Evolutionary conservation across 2,888 invertebrate species (phyloP), one percentile per base, ranked within the genome.

Genomic region (Agapostemon virescens): DNA sequence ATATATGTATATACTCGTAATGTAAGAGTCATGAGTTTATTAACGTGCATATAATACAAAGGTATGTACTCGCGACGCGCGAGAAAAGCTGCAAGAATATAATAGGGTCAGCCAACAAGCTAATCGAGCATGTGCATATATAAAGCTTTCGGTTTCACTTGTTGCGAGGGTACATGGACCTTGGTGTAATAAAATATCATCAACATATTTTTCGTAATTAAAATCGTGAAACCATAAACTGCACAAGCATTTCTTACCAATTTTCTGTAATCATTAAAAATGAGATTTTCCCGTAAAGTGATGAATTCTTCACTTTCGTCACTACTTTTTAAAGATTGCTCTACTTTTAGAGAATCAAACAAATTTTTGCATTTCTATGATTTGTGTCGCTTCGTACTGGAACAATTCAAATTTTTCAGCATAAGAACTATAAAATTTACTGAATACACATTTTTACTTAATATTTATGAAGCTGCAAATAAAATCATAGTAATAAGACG

Each of bases 11-110:
- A 75, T 20, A 69, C 42, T 64, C 33, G 42, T 58, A 76, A 78
- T 66, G 38, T n/a, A 69, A 40, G 30, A 68, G 52, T 30, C 64
- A 26, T 52, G 66, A 66, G 58, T 42, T 74, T 68, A 74, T 68
- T 68, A 68, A 68, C 45, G 55, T 38, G 52, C 23, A 45, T 30
- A 45, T 49, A 30, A 58, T 66, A 30, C 30, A 58, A 30, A 58
- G 17, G 68, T 74, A 61, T 36, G 17, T 63, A 23, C 42, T n/a
- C 23, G 30, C 7, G 17, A 23, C 42, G 13, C 42, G 40, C 61
- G 26, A 42, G 61, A 61, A 45, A 61, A 26, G 33, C n/a, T 42
- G n/a, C 58, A n/a, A 17, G 64, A 64, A 38, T 45, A 64, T 36
- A 64, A 55, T 55, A 55, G 26, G 64, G 72, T 72, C 64, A 38